phyloP scores from a whole-genome alignment of 2,797 vertebrate species.

The Silurus lanzhouensis region DNA sequence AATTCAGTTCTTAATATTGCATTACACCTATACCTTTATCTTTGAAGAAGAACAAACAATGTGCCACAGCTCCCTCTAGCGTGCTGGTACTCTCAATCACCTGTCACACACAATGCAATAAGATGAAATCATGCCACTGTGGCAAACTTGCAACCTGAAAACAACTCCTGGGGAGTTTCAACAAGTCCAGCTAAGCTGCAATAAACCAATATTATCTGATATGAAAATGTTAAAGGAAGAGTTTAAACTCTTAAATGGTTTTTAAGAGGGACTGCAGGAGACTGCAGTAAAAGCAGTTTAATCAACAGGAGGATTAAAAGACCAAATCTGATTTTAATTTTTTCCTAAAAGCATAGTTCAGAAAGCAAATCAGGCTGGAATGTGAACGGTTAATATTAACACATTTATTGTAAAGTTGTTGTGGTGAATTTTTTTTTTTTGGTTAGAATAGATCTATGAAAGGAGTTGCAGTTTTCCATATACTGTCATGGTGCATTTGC shows the following conservation, averaged over 20 bases:
- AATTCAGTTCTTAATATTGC: neutral
- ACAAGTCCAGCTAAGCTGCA: neutral
- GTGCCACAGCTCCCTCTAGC: constrained; percentile 83
- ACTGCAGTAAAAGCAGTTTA: neutral
- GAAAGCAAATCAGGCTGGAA: neutral
- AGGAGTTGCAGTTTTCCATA: neutral
- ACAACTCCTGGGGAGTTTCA: neutral
- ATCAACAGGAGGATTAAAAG: neutral
- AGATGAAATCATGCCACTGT: constrained; percentile 16
- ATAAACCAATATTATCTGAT: neutral
- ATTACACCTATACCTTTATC: constrained; percentile 73
- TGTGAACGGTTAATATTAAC: neutral
- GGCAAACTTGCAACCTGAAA: neutral
- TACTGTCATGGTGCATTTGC: neutral
- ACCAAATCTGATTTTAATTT: neutral
- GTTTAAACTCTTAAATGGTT: neutral
- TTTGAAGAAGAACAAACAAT: constrained; percentile 72
- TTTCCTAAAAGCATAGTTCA: neutral
- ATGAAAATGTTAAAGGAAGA: neutral
- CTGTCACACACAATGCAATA: constrained; percentile 66
- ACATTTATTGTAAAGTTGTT: neutral
- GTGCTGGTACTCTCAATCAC: constrained; percentile 78
- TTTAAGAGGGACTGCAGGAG: no score
- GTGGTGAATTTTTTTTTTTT: neutral
- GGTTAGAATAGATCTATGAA: neutral